These are phyloP conservation scores for Vanacampus margaritifer DNA, from an alignment of 2,113 vertebrate species.

Conservation along the genomic window DNA sequence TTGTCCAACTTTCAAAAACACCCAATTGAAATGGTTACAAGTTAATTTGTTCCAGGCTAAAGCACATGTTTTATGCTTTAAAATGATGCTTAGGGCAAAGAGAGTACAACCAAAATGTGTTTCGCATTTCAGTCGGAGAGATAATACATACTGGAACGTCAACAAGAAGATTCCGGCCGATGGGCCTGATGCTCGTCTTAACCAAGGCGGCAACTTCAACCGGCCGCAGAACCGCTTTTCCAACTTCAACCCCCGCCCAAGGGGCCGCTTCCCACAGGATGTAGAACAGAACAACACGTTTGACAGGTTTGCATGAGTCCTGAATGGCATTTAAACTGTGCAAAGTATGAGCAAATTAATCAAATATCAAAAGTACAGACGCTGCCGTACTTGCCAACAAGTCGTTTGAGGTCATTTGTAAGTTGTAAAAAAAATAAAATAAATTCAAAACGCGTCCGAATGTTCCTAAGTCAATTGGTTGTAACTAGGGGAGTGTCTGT, in stretches of 20 bases:
- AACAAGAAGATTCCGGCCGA: constrained; percentile 88
- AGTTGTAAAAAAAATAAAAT: no score
- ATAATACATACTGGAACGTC: constrained; percentile 90
- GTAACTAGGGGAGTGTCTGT: no score
- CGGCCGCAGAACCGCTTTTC: constrained; percentile 88
- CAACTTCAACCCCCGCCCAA: constrained; percentile 85
- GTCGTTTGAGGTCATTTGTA: no score
- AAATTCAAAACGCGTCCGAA: no score
- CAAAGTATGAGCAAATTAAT: not conserved
- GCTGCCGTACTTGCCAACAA: no score
- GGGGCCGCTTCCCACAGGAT: constrained; percentile 82
- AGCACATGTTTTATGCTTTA: not conserved
- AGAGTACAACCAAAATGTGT: not conserved
- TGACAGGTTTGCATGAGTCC: constrained; percentile 78
- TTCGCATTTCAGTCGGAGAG: constrained; percentile 74
- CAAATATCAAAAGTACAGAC: no score
- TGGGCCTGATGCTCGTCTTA: constrained; percentile 78
- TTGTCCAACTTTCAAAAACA: no score
- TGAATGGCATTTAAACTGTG: not conserved
- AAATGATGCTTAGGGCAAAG: not conserved
- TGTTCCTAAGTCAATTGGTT: no score
- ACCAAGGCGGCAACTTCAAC: constrained; percentile 85
- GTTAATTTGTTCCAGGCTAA: no score
- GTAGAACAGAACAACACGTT: constrained; percentile 79
- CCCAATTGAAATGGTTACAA: no score